Base-by-base conservation (phyloP, 53 echinoderm and acorn worm species). In the Holothuria leucospilota region DNA sequence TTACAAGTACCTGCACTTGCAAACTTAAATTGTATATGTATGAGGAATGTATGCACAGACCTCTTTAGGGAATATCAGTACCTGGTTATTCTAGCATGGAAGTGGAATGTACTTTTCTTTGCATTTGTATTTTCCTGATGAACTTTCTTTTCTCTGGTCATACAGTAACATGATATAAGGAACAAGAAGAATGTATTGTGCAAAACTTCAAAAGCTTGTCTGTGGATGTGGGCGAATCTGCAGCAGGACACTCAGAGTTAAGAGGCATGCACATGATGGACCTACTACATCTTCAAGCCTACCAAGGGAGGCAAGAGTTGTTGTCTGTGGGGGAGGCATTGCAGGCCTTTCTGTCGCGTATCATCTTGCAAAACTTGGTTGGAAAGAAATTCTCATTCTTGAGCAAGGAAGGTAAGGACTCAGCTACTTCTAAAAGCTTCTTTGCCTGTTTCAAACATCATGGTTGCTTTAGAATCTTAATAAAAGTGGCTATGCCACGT, bases 281-380 rank as follows among this genome's bases (percentile, higher is more conserved):
- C n/a, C 30, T 5, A n/a, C 11, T n/a, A 29, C 39, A 23, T n/a
- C 81, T 4, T 16, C 63, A 51, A 62, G 14, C 25, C 52, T 97
- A 0, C 97, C 97, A 13, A 86, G 84, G 52, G 67, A 92, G 71
- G 93, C 97, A 85, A 82, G 73, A 49, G 97, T 97, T 14, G 95
- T 97, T 42, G 93, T 97, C 41, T 95, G 94, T 69, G 95, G 97
- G 12, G 97, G 94, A 24, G 95, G 97, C 10, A 84, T 97, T 26
- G 91, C 93, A 12, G 97, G 97, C 13, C 62, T 93, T 34, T 97
- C 97, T 7, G 89, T 92, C n/a, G 95, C 95, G 29, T 97, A 97
- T 73, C 91, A 97, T 66, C 92, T 97, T 26, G 94, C 93, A 51
- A 93, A 97, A 74, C 71, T 90, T 56, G 97, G 97, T 59, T 84